phyloP scores from a whole-genome alignment of 2,888 invertebrate species.

The Mythimna impura region DNA sequence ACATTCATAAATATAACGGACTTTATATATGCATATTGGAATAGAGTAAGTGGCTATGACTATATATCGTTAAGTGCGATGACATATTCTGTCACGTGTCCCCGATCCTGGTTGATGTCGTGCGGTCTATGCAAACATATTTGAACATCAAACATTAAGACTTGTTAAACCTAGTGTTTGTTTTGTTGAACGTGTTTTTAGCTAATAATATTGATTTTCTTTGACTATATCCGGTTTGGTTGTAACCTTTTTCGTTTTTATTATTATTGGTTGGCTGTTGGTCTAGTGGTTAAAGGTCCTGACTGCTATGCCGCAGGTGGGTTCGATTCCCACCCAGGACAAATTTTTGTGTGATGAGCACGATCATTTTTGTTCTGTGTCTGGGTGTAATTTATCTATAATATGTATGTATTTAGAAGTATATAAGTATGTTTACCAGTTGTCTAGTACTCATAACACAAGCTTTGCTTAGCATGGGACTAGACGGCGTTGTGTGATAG shows the following conservation, averaged over 20 bases:
- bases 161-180: neutral
- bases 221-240: neutral
- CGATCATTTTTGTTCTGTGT: too few species aligned
- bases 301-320: too few species aligned
- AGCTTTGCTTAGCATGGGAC: too few species aligned
- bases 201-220: neutral
- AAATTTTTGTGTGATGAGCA: too few species aligned
- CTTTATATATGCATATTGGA: neutral
- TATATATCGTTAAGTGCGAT: conserved; percentile 11
- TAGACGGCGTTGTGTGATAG: too few species aligned
- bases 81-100: conserved; percentile 19
- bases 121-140: conserved; percentile 7
- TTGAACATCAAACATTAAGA: conserved; percentile 7
- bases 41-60: neutral
- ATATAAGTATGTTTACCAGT: too few species aligned
- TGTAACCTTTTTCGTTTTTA: neutral
- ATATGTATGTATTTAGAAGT: too few species aligned
- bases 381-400: too few species aligned
- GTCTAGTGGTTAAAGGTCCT: too few species aligned
- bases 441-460: too few species aligned
- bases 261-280: too few species aligned
- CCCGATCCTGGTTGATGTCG: neutral
- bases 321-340: too few species aligned
- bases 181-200: neutral
- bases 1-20: neutral